These are phyloP conservation scores for Istiophorus platypterus DNA, from an alignment of 2,113 vertebrate genomes.

Conservation along the genomic window DNA sequence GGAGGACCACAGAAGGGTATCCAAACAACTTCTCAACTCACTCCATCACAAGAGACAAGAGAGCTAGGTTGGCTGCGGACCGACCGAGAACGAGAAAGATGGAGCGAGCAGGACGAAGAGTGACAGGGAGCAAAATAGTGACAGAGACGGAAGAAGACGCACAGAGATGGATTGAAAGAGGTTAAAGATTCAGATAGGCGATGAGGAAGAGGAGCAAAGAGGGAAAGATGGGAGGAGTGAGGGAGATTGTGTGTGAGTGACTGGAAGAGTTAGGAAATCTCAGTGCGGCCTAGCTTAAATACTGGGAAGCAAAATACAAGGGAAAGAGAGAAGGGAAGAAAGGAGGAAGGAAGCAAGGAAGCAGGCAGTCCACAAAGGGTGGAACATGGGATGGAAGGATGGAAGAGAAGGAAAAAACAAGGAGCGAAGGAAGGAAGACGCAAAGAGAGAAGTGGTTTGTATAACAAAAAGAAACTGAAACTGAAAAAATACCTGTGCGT, in stretches of 20 bases:
- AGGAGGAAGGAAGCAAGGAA: not conserved
- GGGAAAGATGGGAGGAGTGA: conserved; percentile 45
- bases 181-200: conserved; percentile 70
- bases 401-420: not conserved
- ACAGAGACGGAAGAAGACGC: conserved; percentile 60
- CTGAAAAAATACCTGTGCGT: too few relatives aligned
- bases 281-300: not conserved
- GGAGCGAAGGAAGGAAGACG: not conserved
- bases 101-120: conserved; percentile 45
- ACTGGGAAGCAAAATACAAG: conserved; percentile 17
- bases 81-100: conserved; percentile 56
- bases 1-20: conserved; percentile 67
- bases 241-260: conserved; percentile 23
- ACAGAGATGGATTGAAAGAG: conserved; percentile 67
- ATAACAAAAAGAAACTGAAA: too few relatives aligned
- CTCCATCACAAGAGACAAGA: conserved; percentile 72
- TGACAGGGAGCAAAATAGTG: conserved; percentile 46
- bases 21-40: conserved; percentile 67
- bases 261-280: conserved; percentile 12
- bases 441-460: too few relatives aligned
- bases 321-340: not conserved
- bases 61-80: conserved; percentile 50
- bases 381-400: not conserved
- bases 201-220: conserved; percentile 34
- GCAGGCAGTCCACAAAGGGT: not conserved